Evolutionary conservation across 2,888 invertebrate species (phyloP).

Genomic region (Hemistola chrysoprasaria): DNA sequence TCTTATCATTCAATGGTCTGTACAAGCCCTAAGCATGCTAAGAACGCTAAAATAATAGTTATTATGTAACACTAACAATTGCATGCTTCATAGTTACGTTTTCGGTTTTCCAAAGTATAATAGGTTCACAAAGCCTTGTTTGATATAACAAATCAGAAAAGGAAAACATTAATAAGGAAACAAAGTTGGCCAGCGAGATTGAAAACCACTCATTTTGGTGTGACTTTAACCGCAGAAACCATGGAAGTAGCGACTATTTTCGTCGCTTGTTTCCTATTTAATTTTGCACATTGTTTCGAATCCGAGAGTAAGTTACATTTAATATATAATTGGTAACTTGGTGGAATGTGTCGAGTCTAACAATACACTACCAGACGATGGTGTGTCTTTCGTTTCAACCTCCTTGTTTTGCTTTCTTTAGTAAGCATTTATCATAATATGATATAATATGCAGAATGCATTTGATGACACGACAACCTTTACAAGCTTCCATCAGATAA

Average conservation of each 20-base stretch:
- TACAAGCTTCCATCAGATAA: too few species aligned
- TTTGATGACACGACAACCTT: too few species aligned
- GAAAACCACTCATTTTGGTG: constrained; percentile 22
- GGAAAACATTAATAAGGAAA: constrained; percentile 24
- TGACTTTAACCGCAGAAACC: constrained; percentile 17
- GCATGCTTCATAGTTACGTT: constrained; percentile 7
- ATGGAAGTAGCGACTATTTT: constrained; percentile 25
- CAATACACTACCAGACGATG: too few species aligned
- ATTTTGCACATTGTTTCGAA: constrained; percentile 42
- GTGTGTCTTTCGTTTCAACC: too few species aligned
- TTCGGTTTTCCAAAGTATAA: constrained; percentile 17
- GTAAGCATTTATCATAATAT: too few species aligned
- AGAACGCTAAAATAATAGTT: too few species aligned
- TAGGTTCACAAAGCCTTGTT: constrained; percentile 22
- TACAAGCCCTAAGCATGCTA: too few species aligned
- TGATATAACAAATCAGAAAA: constrained; percentile 20
- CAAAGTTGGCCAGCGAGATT: constrained; percentile 20
- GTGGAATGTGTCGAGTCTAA: too few species aligned
- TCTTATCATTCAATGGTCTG: too few species aligned
- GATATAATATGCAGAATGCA: too few species aligned
- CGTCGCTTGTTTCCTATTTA: constrained; percentile 26
- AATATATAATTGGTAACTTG: constrained; percentile 11
- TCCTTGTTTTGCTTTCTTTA: too few species aligned
- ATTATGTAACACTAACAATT: constrained; percentile 2
- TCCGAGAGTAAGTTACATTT: constrained; percentile 55